A percentile compares a stretch with the other conserved stretches of the same genome.
Evolutionary conservation across 1,140 invertebrate species (phyloP).

Genomic region (Adoxophyes honmai): DNA sequence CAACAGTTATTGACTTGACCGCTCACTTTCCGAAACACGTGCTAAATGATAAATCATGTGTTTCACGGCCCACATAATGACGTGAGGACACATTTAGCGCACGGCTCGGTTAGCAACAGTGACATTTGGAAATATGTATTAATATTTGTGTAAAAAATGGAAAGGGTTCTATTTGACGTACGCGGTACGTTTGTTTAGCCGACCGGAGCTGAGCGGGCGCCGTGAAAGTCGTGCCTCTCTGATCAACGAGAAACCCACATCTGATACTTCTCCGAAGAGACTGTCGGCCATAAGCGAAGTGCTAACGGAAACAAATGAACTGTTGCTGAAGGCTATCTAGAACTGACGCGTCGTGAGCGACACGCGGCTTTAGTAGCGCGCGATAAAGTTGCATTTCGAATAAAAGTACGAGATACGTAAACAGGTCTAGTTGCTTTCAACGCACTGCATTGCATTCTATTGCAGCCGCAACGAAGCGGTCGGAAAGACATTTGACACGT

Average conservation of each 20-base stretch:
- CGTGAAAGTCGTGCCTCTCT: constrained; percentile 49
- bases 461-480: constrained; percentile 57
- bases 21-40: constrained; percentile 1
- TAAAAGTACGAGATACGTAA: constrained; percentile 38
- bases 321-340: constrained; percentile 53
- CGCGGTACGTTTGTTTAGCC: constrained; percentile 41
- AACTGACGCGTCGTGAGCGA: constrained; percentile 24
- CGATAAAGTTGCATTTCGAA: constrained; percentile 34
- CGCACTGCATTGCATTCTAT: constrained; percentile 60
- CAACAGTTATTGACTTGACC: not conserved
- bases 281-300: constrained; percentile 54
- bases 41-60: constrained; percentile 40
- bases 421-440: constrained; percentile 59
- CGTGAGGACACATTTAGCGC: constrained; percentile 47
- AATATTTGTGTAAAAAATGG: constrained; percentile 47
- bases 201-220: constrained; percentile 22
- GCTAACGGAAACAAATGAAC: constrained; percentile 68
- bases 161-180: constrained; percentile 24
- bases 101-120: constrained; percentile 13
- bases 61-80: constrained; percentile 28
- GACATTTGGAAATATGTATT: constrained; percentile 22
- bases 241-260: constrained; percentile 54
- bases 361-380: constrained; percentile 23
- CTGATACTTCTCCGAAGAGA: constrained; percentile 56
- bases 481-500: constrained; percentile 67